phyloP scores from a whole-genome alignment of 1,140 invertebrate species.

The Pachypeltis micranthus region DNA sequence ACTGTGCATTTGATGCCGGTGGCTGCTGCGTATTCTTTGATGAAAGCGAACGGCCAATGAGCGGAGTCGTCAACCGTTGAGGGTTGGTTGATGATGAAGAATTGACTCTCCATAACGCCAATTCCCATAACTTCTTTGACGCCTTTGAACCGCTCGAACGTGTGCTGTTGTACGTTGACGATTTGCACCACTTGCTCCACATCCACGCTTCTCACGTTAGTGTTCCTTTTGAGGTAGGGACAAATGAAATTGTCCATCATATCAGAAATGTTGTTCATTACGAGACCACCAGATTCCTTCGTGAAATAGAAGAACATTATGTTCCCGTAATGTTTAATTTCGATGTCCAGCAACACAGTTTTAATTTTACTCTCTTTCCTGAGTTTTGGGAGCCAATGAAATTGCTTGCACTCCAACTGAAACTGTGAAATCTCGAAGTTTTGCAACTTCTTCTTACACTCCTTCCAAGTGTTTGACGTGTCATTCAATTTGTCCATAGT shows the following conservation, averaged over 20 bases:
- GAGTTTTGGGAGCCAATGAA: not conserved
- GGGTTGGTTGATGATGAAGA: not conserved
- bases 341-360: not conserved
- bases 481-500: not conserved
- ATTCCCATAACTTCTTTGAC: not conserved
- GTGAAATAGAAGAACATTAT: not conserved
- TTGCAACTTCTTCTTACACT: not conserved
- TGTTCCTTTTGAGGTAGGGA: not conserved
- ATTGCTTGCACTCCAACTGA: not conserved
- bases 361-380: not conserved
- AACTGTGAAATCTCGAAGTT: not conserved
- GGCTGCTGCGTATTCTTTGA: constrained; percentile 11
- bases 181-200: constrained; percentile 10
- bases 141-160: not conserved
- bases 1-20: not conserved
- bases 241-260: constrained; percentile 3
- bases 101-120: not conserved
- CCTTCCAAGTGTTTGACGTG: not conserved
- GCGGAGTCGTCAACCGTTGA: constrained; percentile 14
- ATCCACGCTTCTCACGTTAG: not conserved
- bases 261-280: not conserved
- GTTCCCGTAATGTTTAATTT: constrained; percentile 4
- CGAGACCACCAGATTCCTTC: not conserved
- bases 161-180: not conserved
- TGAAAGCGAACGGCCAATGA: constrained; percentile 23